These are phyloP conservation scores for Corythoichthys intestinalis DNA, from an alignment of 2,113 vertebrate genomes.

Conservation along the genomic window DNA sequence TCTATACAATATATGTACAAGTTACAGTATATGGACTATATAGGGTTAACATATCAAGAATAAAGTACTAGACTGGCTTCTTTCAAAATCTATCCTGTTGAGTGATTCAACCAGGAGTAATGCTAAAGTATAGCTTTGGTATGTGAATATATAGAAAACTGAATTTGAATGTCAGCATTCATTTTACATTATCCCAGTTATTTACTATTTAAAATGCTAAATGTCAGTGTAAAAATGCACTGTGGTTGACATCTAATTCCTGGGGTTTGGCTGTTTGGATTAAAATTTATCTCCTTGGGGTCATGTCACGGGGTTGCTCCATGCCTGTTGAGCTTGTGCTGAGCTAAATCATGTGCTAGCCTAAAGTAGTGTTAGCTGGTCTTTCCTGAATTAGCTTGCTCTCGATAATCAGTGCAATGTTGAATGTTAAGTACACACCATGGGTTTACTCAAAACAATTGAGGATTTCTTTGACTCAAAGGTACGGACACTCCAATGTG, in stretches of 20 bases:
- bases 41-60: neutral
- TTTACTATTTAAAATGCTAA: slow-evolving; percentile 60
- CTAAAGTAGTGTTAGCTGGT: neutral
- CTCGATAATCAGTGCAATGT: neutral
- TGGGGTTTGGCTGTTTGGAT: slow-evolving; percentile 2
- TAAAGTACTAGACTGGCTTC: neutral
- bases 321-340: neutral
- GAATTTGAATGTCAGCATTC: slow-evolving; percentile 38
- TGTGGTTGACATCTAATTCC: slow-evolving; percentile 40
- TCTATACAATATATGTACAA: neutral
- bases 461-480: neutral
- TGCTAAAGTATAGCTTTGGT: slow-evolving; percentile 52
- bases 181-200: slow-evolving; percentile 64
- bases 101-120: slow-evolving; percentile 35
- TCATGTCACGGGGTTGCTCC: neutral
- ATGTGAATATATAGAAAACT: slow-evolving; percentile 62
- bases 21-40: neutral
- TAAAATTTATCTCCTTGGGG: slow-evolving; percentile 6
- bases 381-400: neutral
- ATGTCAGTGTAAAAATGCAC: slow-evolving; percentile 39
- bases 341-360: neutral
- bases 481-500: neutral
- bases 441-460: neutral
- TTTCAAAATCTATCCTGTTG: slow-evolving; percentile 23
- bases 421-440: neutral